phyloP scores from a whole-genome alignment of 2,113 vertebrate genomes.

The Phyllostomus discolor region DNA sequence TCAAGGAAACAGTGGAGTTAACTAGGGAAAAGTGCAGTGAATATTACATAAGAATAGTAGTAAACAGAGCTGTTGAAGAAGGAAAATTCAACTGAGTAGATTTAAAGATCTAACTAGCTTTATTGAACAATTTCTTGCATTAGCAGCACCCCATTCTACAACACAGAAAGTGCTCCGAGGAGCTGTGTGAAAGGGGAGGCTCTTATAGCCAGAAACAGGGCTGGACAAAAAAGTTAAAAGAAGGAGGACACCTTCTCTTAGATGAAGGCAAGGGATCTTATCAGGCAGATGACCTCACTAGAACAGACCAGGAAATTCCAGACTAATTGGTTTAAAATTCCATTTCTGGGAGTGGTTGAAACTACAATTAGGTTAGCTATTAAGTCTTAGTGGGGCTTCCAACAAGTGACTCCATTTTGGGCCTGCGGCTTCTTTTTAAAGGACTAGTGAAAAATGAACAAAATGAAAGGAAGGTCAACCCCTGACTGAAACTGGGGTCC shows the following conservation, averaged over 20 bases:
- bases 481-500: background rate
- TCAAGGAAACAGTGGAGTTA: background rate
- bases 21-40: background rate
- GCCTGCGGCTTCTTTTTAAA: background rate
- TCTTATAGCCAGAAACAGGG: background rate
- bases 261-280: background rate
- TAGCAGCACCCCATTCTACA: background rate
- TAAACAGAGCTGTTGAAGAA: background rate
- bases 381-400: background rate
- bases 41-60: background rate
- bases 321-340: background rate
- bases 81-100: background rate
- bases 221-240: background rate
- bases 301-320: background rate
- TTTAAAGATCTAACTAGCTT: background rate
- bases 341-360: background rate
- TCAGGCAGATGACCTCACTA: background rate
- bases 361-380: background rate
- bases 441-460: background rate
- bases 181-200: no score
- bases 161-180: background rate
- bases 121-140: no score
- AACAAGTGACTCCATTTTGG: background rate
- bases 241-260: background rate
- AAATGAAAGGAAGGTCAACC: background rate